Conservation (phyloP, 2,113 vertebrate genomes). For the Calidris pygmaea region DNA sequence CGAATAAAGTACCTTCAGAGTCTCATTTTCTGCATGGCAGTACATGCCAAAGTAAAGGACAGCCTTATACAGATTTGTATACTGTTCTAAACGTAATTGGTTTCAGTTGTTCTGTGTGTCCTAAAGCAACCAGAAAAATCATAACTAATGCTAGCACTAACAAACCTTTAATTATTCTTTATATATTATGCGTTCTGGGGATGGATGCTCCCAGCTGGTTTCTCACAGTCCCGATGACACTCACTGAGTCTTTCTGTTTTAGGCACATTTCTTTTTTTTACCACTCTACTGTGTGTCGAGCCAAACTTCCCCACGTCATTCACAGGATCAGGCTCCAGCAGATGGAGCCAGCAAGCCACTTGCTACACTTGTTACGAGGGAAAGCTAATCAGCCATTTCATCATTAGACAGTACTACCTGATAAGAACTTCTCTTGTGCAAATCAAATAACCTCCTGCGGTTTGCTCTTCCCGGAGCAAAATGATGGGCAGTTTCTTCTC, state of each 20-base stretch:
- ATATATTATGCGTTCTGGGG: background rate
- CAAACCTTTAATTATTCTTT: background rate
- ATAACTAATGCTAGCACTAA: background rate
- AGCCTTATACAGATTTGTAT: background rate
- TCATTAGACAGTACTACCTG: too few species aligned
- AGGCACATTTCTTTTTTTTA: background rate
- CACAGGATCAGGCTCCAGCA: background rate
- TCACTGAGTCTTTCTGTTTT: background rate
- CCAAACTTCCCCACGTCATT: too few species aligned
- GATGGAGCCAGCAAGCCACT: slow-evolving; percentile 9
- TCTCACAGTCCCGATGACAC: background rate
- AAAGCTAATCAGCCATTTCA: background rate
- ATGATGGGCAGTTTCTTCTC: background rate
- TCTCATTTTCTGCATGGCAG: background rate
- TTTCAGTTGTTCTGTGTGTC: background rate
- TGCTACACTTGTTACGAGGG: background rate
- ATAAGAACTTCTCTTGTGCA: background rate
- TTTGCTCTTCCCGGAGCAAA: background rate
- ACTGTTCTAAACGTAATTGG: background rate
- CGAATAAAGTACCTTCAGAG: background rate
- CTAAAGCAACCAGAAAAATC: background rate
- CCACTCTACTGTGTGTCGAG: accelerated
- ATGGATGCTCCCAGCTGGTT: background rate
- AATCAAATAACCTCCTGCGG: background rate
- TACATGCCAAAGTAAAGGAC: background rate